These are phyloP conservation scores for Antheraea pernyi DNA, from an alignment of 1,140 invertebrate species.

Conservation along the genomic window DNA sequence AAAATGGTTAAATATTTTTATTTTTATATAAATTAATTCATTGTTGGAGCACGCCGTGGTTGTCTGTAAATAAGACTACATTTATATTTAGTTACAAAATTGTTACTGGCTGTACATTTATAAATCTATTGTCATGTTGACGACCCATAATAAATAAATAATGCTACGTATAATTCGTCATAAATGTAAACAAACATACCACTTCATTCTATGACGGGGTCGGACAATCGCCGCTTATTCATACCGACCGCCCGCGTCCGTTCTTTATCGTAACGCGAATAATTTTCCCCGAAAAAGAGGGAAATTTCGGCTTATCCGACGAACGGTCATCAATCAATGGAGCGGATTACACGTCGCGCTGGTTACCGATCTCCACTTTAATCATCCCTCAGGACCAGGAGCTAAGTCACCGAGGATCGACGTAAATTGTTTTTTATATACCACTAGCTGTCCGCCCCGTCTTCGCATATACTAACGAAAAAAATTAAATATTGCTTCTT, in stretches of 20 bases:
- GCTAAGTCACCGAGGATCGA: background rate
- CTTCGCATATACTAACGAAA: background rate
- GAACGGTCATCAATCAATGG: slow-evolving; percentile 55
- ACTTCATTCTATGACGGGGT: slow-evolving; percentile 4
- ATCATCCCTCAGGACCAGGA: slow-evolving; percentile 40
- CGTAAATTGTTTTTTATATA: slow-evolving; percentile 11
- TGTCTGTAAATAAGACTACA: too few species aligned
- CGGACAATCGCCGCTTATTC: background rate
- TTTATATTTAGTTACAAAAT: too few species aligned
- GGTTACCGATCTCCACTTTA: slow-evolving; percentile 41
- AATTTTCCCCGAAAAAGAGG: slow-evolving; percentile 37
- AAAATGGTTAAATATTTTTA: too few species aligned
- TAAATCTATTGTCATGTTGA: too few species aligned
- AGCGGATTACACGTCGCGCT: slow-evolving; percentile 33
- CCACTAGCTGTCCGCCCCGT: too few species aligned
- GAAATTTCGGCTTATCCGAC: slow-evolving; percentile 35
- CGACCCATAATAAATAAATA: too few species aligned
- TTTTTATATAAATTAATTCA: too few species aligned
- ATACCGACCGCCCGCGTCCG: background rate
- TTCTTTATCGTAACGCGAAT: slow-evolving; percentile 13
- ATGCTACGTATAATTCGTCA: slow-evolving; percentile 17
- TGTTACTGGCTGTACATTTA: too few species aligned
- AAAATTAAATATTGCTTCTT: too few species aligned
- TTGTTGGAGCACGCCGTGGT: too few species aligned
- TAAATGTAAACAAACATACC: slow-evolving; percentile 10